A percentile compares a stretch with the other conserved stretches of the same genome.
These are phyloP conservation scores for Diglossa cyanea DNA, from an alignment of 2,797 vertebrate species.

Conservation along the genomic window DNA sequence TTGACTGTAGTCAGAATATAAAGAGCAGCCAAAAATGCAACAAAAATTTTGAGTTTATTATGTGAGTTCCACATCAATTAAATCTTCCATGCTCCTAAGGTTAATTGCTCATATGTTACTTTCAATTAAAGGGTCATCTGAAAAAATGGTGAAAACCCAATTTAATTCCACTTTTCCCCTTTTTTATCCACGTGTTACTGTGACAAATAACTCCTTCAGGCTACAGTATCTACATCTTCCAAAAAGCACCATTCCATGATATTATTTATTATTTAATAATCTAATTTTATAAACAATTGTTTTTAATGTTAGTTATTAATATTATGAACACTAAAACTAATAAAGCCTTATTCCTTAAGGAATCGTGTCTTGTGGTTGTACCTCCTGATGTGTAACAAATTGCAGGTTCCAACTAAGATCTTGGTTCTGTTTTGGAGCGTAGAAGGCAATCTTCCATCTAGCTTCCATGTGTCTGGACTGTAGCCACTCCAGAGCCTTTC, in stretches of 20 bases:
- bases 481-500: background rate
- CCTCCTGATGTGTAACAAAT: background rate
- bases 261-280: slow-evolving; percentile 9
- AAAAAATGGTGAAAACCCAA: background rate
- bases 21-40: background rate
- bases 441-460: background rate
- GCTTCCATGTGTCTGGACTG: background rate
- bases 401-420: background rate
- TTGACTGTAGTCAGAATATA: background rate
- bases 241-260: background rate
- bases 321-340: background rate
- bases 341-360: background rate
- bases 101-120: background rate
- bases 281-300: background rate
- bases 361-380: background rate
- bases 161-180: background rate
- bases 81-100: background rate
- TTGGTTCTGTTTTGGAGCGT: background rate
- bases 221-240: background rate
- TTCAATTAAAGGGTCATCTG: background rate
- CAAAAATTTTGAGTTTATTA: background rate
- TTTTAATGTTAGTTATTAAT: background rate
- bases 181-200: background rate
- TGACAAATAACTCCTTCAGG: background rate
- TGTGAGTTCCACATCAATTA: background rate